phyloP scores from a whole-genome alignment of 2,113 vertebrate species.

The Phainopepla nitens region DNA sequence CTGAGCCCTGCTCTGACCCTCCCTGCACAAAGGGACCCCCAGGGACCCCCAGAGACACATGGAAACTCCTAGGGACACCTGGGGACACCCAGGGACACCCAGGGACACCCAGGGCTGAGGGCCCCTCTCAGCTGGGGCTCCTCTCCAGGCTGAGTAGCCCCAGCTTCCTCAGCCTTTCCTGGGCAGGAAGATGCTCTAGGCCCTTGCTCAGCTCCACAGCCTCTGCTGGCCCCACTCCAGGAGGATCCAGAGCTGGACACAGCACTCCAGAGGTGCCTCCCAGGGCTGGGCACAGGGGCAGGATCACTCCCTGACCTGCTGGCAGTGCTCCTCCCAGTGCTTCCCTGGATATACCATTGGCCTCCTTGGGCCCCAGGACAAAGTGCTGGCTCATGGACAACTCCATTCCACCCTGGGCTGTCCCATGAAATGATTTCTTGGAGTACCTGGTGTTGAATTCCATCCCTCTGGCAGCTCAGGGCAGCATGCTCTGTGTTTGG shows the following conservation, averaged over 20 bases:
- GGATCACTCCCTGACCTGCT: background rate
- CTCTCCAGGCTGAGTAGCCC: background rate
- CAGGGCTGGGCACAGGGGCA: background rate
- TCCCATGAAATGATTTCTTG: background rate
- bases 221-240: fast-evolving
- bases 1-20: background rate
- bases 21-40: background rate
- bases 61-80: background rate
- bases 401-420: background rate
- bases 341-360: background rate
- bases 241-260: background rate
- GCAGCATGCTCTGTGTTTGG: fast-evolving
- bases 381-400: background rate
- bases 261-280: background rate
- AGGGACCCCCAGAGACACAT: background rate
- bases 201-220: background rate
- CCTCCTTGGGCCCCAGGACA: background rate
- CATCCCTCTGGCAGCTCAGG: background rate
- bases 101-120: background rate
- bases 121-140: background rate
- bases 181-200: background rate
- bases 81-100: background rate
- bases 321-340: background rate
- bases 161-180: background rate
- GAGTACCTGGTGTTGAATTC: background rate